Conservation (phyloP, 2,797 vertebrate species). For the Tangara arthus region DNA sequence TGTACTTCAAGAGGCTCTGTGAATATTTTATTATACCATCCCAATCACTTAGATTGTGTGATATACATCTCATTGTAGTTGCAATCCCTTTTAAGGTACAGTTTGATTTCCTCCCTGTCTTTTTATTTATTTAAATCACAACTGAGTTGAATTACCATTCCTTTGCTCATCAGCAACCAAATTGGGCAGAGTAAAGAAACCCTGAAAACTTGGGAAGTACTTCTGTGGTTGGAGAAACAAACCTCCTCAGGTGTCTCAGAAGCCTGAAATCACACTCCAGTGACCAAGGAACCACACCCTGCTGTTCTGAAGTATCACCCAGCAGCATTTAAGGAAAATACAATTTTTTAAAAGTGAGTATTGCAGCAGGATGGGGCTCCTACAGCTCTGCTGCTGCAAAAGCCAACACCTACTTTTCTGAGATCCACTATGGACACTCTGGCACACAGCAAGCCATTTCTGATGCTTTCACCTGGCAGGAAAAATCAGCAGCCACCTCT, state of each 20-base stretch:
- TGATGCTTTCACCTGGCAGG: not conserved
- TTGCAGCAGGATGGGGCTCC: not conserved
- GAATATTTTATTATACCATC: slow-evolving; percentile 25
- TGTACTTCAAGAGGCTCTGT: slow-evolving; percentile 3
- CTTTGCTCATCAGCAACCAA: not conserved
- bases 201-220: not conserved
- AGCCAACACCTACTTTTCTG: not conserved
- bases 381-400: not conserved
- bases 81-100: not conserved
- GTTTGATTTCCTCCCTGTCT: not conserved
- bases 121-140: slow-evolving; percentile 39
- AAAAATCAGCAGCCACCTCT: not conserved
- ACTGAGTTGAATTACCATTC: not conserved
- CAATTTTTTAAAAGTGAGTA: accelerated
- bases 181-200: not conserved
- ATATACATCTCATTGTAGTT: slow-evolving; percentile 1
- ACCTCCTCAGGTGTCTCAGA: not conserved
- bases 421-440: accelerated
- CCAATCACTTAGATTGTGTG: slow-evolving; percentile 10
- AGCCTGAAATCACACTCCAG: not conserved
- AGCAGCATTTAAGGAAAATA: not conserved
- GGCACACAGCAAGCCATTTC: not conserved
- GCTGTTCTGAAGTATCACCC: accelerated
- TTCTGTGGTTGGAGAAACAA: not conserved
- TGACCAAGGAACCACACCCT: not conserved